phyloP scores from a whole-genome alignment of 2,797 vertebrate genomes.

The Pangasius larnaudii region DNA sequence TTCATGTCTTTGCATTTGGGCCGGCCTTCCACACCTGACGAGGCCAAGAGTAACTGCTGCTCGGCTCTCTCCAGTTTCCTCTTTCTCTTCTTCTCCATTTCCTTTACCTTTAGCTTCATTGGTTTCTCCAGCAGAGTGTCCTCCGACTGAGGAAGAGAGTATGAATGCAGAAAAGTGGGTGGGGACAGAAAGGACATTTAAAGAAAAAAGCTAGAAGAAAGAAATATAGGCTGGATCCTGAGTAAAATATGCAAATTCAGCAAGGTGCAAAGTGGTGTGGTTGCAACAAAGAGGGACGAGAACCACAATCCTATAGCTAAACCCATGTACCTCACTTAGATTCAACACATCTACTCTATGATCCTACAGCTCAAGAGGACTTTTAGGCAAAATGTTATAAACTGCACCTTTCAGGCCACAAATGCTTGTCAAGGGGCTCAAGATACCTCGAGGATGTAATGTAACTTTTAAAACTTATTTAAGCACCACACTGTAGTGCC shows the following conservation, averaged over 20 bases:
- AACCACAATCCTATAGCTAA: neutral
- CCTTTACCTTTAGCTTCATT: slow-evolving; percentile 90
- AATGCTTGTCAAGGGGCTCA: neutral
- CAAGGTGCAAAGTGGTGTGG: neutral
- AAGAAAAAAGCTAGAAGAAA: neutral
- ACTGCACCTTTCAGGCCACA: neutral
- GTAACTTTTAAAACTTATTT: neutral
- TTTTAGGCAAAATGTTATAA: neutral
- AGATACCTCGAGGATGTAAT: too few species aligned
- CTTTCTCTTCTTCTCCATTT: slow-evolving; percentile 93
- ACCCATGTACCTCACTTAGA: neutral
- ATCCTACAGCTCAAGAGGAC: neutral
- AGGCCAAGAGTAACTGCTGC: slow-evolving; percentile 82
- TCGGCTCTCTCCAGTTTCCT: slow-evolving; percentile 92
- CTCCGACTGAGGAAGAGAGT: slow-evolving; percentile 74
- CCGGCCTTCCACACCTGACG: slow-evolving; percentile 69
- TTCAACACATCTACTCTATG: neutral
- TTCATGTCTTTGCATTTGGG: slow-evolving; percentile 93
- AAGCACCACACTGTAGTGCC: neutral
- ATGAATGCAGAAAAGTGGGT: neutral
- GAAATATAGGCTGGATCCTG: neutral
- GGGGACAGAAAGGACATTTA: neutral
- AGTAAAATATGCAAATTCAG: neutral
- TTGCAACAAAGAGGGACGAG: neutral
- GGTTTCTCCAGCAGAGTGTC: slow-evolving; percentile 92